These are phyloP conservation scores for Pseudococcus longispinus DNA, from an alignment of 2,888 invertebrate genomes.

Conservation along the genomic window DNA sequence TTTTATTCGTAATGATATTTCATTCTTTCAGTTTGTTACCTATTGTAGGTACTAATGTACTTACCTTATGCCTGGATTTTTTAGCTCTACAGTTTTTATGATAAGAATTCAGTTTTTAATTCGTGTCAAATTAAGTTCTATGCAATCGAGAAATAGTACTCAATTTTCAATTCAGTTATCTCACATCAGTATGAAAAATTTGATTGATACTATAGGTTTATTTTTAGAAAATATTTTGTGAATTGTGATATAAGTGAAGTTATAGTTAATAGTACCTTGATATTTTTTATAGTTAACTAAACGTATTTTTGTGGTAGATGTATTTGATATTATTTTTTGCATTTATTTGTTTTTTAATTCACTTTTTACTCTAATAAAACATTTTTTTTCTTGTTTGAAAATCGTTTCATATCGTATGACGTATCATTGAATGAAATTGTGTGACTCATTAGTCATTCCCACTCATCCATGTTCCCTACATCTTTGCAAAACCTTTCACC, in stretches of 20 bases:
- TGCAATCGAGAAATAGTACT: neutral
- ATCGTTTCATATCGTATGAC: too few relatives aligned
- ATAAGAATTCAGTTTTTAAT: neutral
- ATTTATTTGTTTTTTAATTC: neutral
- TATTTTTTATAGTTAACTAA: too few relatives aligned
- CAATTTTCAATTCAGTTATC: too few relatives aligned
- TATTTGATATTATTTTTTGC: neutral
- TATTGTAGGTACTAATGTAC: neutral
- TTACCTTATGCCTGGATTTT: neutral
- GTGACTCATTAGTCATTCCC: too few relatives aligned
- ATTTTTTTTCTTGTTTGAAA: neutral
- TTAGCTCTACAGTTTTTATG: neutral
- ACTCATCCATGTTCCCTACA: too few relatives aligned
- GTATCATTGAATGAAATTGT: too few relatives aligned
- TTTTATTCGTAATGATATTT: neutral
- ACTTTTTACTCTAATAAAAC: neutral
- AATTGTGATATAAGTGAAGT: neutral
- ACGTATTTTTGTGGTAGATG: neutral
- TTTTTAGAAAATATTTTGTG: neutral
- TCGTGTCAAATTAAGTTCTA: neutral
- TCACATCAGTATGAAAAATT: too few relatives aligned
- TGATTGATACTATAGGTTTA: neutral
- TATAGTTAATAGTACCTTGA: too few relatives aligned
- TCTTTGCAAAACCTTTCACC: too few relatives aligned
- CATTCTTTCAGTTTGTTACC: neutral